Base-by-base conservation (phyloP, 2,888 invertebrate species). In the Tenthredo amoena region DNA sequence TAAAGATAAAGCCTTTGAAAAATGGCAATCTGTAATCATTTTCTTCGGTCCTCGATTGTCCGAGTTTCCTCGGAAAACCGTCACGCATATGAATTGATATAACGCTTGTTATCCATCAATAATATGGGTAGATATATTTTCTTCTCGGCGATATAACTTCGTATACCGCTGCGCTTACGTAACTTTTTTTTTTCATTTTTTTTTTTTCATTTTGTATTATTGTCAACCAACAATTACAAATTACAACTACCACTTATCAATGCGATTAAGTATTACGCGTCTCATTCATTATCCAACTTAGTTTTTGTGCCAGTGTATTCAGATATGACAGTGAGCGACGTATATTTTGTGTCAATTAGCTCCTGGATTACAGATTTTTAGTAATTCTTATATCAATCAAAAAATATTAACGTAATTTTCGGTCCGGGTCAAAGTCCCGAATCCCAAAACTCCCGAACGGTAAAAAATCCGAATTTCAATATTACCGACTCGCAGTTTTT, bases 231-330 rank as follows among this genome's bases (percentile, higher is more conserved):
- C 5, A 43, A 74, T 74, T 26, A 43, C 43, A 43, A 74, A 21
- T 74, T 74, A 74, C 12, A 74, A 74, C 74, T 21, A 26, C 74
- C 47, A 74, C 43, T 74, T 43, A 74, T 43, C 71, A 43, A 43
- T 74, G 43, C 18, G 18, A 68, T 18, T 34, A 68, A 68, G 10
- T 34, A 5, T 34, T 34, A 68, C 68, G 31, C 34, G 31, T 34
- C 31, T 68, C 68, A 7, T 31, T 34, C 12, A 34, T 68, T 68
- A 68, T 68, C 34, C 10, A 34, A 34, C 34, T 18, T 12, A 31
- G 34, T 68, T 68, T 68, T 68, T 6, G 34, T 68, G 18, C 34
- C 34, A 5, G 9, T 9, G 2, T 9, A 62, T 58, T 58, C 58
- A 62, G 12, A 62, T 26, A 62, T 58, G 58, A n/a, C 21, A 21